Base-by-base conservation (phyloP, 2,797 vertebrate species). In the Linurgus olivaceus region DNA sequence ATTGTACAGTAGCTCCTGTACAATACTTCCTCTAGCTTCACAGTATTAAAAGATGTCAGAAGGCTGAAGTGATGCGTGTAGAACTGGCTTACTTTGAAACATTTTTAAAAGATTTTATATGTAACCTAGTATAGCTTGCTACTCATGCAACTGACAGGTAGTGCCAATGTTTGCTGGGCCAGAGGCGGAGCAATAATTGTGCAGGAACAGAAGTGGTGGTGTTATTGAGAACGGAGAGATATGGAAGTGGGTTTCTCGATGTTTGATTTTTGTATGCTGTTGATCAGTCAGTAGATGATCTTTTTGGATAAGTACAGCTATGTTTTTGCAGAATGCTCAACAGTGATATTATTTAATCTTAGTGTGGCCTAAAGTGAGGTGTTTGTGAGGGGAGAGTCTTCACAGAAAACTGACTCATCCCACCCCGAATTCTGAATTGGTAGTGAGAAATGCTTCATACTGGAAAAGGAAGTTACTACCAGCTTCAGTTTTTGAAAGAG, bases 201-300 rank as follows among this genome's bases (percentile, higher is more conserved):
- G 25, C 65, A 74, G 48, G 61, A 47, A 14, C 15, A 42, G 29
- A 67, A 71, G 8, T 58, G 26, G 9, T 7, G 2, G 9, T 6
- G 2, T 26, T 78, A 13, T 2, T 74, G 58, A 59, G 33, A 74
- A 44, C 4, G 12, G 70, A 44, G 55, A 25, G 50, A 8, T 13
- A 16, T 0, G 18, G 29, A 25, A 4, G 24, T 21, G 18, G 20
- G 1, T 51, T 89, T 26, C 38, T 48, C 0, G 0, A 42, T 48
- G 45, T 50, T 52, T 66, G 52, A 23, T 35, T 81, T 66, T 71
- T 44, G 1, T 65, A 15, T 38, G 28, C 20, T 78, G 85, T 42
- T 52, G 55, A 61, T 77, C 33, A 35, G 59, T 82, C 10, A 13
- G 6, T 55, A 47, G 38, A 37, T 20, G 9, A 37, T 48, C 13